Percentiles rank a stretch among this genome's conserved stretches.
Conservation (phyloP, 1,140 invertebrate genomes). For the Nautilus pompilius region DNA sequence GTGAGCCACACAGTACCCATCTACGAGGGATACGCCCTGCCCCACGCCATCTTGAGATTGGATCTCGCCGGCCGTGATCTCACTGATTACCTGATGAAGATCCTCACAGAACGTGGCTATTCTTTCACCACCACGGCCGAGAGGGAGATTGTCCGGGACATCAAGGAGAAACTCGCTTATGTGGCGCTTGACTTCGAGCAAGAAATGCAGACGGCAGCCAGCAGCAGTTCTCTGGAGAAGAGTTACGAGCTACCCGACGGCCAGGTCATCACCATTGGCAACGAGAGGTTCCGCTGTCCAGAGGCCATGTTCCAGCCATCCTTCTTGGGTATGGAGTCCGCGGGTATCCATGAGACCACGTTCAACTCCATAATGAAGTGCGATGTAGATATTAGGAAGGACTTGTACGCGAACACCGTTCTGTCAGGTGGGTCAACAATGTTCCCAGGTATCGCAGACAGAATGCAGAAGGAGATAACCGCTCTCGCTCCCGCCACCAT, state of each 20-base stretch:
- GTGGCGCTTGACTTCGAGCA: constrained; percentile 91
- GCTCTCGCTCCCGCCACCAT: constrained; percentile 57
- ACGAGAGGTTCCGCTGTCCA: constrained; percentile 65
- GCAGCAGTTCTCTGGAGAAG: constrained; percentile 47
- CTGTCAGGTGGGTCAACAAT: constrained; percentile 82
- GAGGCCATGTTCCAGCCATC: constrained; percentile 70
- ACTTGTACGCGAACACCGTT: constrained; percentile 87
- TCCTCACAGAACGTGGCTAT: constrained; percentile 74
- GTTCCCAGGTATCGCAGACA: constrained; percentile 61
- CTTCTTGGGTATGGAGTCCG: constrained; percentile 46
- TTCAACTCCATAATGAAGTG: constrained; percentile 79
- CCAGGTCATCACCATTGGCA: constrained; percentile 86
- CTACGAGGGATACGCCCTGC: constrained; percentile 80
- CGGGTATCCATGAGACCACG: constrained; percentile 61
- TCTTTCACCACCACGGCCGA: constrained; percentile 83
- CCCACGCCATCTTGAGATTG: constrained; percentile 90
- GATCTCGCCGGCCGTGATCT: constrained; percentile 86
- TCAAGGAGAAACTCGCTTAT: constrained; percentile 81
- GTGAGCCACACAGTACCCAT: constrained; percentile 87
- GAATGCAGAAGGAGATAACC: constrained; percentile 56
- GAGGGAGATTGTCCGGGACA: constrained; percentile 73
- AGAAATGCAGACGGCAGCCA: constrained; percentile 88
- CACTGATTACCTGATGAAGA: constrained; percentile 91
- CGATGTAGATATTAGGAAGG: constrained; percentile 78
- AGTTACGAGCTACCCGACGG: constrained; percentile 58